Base-by-base conservation (phyloP, 2,113 vertebrate genomes). In the Oceanodroma tethys region DNA sequence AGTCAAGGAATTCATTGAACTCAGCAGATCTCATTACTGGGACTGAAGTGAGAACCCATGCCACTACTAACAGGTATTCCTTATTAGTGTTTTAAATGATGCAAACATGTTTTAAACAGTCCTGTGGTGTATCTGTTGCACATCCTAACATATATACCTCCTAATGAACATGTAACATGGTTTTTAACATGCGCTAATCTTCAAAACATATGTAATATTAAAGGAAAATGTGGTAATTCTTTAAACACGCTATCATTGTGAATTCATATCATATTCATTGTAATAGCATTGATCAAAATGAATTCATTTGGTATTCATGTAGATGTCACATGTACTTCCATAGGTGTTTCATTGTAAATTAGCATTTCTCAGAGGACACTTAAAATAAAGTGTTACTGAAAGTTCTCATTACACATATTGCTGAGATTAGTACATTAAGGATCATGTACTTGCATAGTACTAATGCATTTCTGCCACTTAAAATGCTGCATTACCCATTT, bases 361-460 rank as follows among this genome's bases (percentile, higher is more conserved):
- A 98, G 98, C 98, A 98, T 98, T 98, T 98, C 98, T 98, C 98
- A 98, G 97, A 98, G 98, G 98, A 98, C 98, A 98, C 98, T 98
- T 98, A 98, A 98, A 98, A 97, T 98, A 98, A 97, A 98, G 98
- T 98, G 98, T 98, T 98, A 98, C 98, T 98, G 98, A 98, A 98
- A 98, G 98, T 98, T 98, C 98, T 98, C 97, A 98, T 98, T 98
- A 98, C 98, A 98, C 96, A 97, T 98, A 98, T 98, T 98, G 98
- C 98, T n/a, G 85, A 98, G 98, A 98, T 98, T 98, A 98, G 98
- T 98, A 98, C 98, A 98, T 98, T 98, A 98, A 98, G 98, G 97
- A 98, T 97, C 98, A 97, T 98, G 98, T 98, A 98, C 98, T 98
- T 98, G 97, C 97, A 98, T 95, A 97, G 94, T 92, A 97, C 97